These are phyloP conservation scores for Odontothrips loti DNA, from an alignment of 2,888 invertebrate species.

Conservation along the genomic window DNA sequence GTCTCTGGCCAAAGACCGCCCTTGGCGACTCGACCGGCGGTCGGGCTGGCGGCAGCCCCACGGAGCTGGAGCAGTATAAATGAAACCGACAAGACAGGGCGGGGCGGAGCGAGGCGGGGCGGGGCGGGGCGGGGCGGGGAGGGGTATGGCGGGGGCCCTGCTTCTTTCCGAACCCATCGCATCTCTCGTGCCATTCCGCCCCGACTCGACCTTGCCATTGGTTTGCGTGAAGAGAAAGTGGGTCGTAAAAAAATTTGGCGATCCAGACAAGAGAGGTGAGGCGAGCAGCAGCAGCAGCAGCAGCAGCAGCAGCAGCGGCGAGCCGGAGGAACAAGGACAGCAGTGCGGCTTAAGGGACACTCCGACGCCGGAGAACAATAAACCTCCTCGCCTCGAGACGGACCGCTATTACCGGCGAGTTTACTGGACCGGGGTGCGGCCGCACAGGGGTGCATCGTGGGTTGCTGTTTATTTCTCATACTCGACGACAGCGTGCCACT, in stretches of 20 bases:
- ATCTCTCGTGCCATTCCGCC: background rate
- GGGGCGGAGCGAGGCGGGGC: background rate
- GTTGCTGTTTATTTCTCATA: background rate
- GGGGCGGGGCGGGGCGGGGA: too few species aligned
- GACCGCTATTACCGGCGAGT: too few species aligned
- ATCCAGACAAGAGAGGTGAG: constrained; percentile 16
- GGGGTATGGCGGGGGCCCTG: too few species aligned
- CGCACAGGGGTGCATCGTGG: background rate
- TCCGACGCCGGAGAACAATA: too few species aligned
- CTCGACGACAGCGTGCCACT: too few species aligned
- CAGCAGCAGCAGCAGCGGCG: background rate
- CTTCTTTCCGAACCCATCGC: too few species aligned
- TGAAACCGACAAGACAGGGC: background rate
- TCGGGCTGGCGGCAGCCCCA: background rate
- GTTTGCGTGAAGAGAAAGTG: constrained; percentile 17
- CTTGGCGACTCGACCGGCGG: too few species aligned
- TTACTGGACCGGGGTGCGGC: background rate
- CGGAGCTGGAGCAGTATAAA: background rate
- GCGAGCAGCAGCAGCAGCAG: background rate
- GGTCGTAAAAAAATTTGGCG: constrained; percentile 14
- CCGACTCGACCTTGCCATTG: background rate
- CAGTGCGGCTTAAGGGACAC: too few species aligned
- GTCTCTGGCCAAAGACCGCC: too few species aligned
- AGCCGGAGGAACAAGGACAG: too few species aligned
- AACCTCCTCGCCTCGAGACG: too few species aligned